These are phyloP conservation scores for Eulemur albifrons DNA, from an alignment of 2,797 vertebrate genomes.

Conservation along the genomic window DNA sequence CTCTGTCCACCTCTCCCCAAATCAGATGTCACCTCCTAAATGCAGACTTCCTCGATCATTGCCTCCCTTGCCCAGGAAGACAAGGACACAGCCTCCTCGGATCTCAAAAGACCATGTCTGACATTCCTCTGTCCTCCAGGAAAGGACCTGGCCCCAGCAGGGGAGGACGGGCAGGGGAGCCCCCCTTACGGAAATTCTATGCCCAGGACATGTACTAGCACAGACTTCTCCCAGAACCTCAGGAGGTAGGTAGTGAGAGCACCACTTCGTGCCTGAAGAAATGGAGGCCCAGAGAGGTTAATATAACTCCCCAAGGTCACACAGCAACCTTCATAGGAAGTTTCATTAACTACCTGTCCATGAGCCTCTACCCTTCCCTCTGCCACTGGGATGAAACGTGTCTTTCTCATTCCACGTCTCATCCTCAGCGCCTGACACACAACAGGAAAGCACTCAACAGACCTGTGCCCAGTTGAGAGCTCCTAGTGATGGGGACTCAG, in stretches of 20 bases:
- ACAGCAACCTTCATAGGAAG: neutral
- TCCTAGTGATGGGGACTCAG: too few relatives aligned
- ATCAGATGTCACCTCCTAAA: neutral
- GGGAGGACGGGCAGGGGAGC: neutral
- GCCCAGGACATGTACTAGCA: neutral
- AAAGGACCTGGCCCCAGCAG: neutral
- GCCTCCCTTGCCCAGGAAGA: neutral
- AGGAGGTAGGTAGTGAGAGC: too few relatives aligned
- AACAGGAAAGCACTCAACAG: neutral
- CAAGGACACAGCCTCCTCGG: neutral
- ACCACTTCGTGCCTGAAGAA: neutral
- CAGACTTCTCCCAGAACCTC: neutral
- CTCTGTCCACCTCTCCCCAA: neutral
- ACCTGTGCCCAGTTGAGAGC: neutral
- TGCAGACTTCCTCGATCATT: neutral
- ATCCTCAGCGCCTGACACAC: neutral
- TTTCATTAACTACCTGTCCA: neutral
- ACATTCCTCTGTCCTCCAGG: neutral
- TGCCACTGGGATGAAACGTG: too few relatives aligned
- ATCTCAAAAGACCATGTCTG: neutral
- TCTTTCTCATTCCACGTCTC: neutral
- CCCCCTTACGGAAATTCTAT: neutral
- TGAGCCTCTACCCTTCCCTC: neutral
- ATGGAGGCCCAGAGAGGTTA: neutral
- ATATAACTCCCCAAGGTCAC: neutral